These are phyloP conservation scores for Vulpes lagopus DNA, from an alignment of 2,113 vertebrate species.

Conservation along the genomic window DNA sequence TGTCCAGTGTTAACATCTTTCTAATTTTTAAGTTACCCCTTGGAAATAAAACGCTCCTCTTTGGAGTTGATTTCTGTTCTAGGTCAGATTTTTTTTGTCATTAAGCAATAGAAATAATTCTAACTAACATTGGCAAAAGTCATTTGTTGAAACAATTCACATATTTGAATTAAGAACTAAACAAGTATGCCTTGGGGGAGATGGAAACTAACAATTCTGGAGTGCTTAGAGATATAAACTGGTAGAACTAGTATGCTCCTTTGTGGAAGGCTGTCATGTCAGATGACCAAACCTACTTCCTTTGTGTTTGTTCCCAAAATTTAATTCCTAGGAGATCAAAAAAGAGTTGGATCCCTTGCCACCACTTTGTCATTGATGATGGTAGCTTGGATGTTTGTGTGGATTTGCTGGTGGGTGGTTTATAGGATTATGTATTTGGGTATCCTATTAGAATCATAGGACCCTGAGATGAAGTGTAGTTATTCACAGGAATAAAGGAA, in stretches of 20 bases:
- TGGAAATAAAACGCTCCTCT: background rate
- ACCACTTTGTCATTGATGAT: background rate
- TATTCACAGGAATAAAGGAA: conserved; percentile 27
- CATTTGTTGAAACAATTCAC: background rate
- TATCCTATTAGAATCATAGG: background rate
- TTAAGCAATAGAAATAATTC: conserved; percentile 22
- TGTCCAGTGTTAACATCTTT: conserved; percentile 17
- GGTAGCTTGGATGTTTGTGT: background rate
- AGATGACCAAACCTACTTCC: background rate
- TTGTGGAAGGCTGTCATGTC: background rate
- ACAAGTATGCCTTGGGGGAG: background rate
- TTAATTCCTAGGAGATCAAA: background rate
- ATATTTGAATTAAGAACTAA: conserved; percentile 37
- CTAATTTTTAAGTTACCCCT: conserved; percentile 6
- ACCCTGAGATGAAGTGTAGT: background rate
- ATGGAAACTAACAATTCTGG: conserved; percentile 45
- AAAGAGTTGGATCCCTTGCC: background rate
- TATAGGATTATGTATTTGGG: background rate
- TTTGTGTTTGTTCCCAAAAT: conserved; percentile 11
- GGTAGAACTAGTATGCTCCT: background rate
- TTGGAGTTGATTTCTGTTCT: conserved; percentile 49
- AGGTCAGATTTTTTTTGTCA: conserved; percentile 22
- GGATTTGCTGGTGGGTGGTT: background rate
- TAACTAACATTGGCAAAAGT: background rate
- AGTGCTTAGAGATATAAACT: background rate